phyloP scores from a whole-genome alignment of 2,113 vertebrate genomes.

The Mus pahari region DNA sequence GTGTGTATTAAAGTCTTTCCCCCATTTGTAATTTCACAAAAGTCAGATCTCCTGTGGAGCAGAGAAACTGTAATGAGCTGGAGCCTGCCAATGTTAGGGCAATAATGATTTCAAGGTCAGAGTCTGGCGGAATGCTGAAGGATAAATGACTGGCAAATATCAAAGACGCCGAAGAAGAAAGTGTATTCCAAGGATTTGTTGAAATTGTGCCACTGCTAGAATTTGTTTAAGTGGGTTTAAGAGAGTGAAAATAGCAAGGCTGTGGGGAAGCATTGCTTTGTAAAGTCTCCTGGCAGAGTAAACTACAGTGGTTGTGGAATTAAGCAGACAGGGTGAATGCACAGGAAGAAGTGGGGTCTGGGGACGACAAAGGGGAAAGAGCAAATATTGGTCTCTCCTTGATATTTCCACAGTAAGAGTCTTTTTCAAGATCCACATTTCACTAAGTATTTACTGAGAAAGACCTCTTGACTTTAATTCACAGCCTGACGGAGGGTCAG shows the following conservation, averaged over 20 bases:
- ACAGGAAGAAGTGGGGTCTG: background rate
- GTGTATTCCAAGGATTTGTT: conserved; percentile 71
- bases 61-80: conserved; percentile 70
- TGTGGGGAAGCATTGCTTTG: conserved; percentile 1
- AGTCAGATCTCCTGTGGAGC: conserved; percentile 65
- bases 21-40: conserved; percentile 70
- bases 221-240: conserved; percentile 74
- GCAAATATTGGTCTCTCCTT: background rate
- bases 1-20: conserved; percentile 65
- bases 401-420: background rate
- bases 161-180: conserved; percentile 68
- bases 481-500: background rate
- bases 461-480: conserved; percentile 20
- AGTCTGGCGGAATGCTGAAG: conserved; percentile 50
- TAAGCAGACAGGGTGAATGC: background rate
- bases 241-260: conserved; percentile 61
- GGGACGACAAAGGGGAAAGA: background rate
- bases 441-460: background rate
- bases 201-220: conserved; percentile 65
- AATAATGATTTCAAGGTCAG: conserved; percentile 81
- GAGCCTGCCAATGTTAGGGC: conserved; percentile 62
- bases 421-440: background rate
- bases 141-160: conserved; percentile 68
- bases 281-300: background rate
- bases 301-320: background rate